phyloP scores from a whole-genome alignment of 2,797 vertebrate genomes.

The Bradypodion ventrale region DNA sequence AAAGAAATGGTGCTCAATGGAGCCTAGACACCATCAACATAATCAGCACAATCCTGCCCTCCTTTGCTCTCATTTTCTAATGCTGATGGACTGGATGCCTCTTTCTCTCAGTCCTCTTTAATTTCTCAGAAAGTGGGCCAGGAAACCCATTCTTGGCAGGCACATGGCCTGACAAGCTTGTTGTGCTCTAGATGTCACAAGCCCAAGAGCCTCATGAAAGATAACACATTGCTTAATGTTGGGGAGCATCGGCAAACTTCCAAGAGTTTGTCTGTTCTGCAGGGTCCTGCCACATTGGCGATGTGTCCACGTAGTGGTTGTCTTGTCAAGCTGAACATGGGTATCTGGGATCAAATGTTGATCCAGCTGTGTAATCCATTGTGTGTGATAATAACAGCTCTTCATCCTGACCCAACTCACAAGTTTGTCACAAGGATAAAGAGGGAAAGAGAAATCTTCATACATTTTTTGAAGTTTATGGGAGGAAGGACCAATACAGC shows the following conservation, averaged over 20 bases:
- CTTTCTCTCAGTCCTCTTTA: accelerated
- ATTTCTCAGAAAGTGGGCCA: background rate
- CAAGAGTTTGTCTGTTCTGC: background rate
- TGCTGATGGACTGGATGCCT: accelerated
- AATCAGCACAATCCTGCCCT: accelerated
- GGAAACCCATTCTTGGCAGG: background rate
- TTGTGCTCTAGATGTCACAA: background rate
- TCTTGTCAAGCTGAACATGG: background rate
- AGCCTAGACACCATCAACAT: background rate
- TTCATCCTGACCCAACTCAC: too few species aligned
- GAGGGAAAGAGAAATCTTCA: too few species aligned
- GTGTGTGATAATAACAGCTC: too few species aligned
- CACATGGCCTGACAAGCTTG: background rate
- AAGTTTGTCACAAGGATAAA: too few species aligned
- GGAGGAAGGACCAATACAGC: too few species aligned
- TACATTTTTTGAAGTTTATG: too few species aligned
- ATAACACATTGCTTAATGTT: background rate
- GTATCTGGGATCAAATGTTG: too few species aligned
- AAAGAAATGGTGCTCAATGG: conserved; percentile 13
- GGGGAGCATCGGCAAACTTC: background rate
- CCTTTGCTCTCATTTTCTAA: background rate
- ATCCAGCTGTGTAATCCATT: too few species aligned
- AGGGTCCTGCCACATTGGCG: background rate
- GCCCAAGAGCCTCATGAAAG: background rate
- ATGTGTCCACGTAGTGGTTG: too few species aligned